These are phyloP conservation scores for Philopedon plagiatum DNA, from an alignment of 2,888 invertebrate genomes.

Conservation along the genomic window DNA sequence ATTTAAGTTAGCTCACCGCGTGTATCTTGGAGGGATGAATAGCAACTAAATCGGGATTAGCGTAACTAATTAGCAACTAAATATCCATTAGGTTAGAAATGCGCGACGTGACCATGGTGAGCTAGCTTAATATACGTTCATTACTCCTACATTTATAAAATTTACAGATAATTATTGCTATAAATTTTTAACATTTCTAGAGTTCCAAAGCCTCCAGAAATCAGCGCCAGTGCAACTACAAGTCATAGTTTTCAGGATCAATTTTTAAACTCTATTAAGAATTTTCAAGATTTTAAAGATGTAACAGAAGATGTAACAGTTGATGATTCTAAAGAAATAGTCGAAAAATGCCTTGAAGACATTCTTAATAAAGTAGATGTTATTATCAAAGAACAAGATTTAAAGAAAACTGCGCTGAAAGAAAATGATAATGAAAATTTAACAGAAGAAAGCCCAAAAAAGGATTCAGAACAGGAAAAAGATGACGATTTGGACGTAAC, in stretches of 20 bases:
- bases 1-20: no score
- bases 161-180: no score
- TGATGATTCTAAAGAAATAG: conserved; percentile 48
- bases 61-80: no score
- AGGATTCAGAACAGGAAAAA: conserved; percentile 51
- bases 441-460: neutral
- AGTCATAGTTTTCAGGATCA: conserved; percentile 53
- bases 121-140: no score
- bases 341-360: conserved; percentile 53
- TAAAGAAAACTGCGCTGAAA: neutral
- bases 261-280: conserved; percentile 53
- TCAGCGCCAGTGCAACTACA: conserved; percentile 18
- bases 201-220: conserved; percentile 12
- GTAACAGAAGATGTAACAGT: conserved; percentile 25
- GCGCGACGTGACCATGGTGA: no score
- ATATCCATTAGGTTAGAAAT: no score
- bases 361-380: conserved; percentile 49
- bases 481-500: conserved; percentile 43
- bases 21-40: no score
- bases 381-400: conserved; percentile 15
- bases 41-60: no score
- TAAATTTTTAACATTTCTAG: neutral
- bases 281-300: conserved; percentile 18
- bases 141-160: no score
- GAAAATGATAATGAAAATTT: conserved; percentile 7